Conservation (phyloP, 2,797 vertebrate genomes). For the Sternotherus odoratus region DNA sequence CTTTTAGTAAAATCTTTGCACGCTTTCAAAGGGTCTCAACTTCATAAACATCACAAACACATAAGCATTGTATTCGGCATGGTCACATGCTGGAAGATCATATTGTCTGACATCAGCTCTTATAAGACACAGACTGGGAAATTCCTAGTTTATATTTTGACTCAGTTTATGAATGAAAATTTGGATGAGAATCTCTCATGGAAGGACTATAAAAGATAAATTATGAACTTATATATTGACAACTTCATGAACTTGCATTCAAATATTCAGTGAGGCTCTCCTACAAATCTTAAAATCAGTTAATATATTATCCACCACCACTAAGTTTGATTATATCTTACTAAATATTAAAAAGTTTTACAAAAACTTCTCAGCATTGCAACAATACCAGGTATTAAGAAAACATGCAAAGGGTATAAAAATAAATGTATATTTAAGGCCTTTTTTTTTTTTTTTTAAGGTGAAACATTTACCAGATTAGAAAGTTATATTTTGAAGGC, state of each 20-base stretch:
- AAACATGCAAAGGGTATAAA: not conserved
- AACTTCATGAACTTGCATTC: not conserved
- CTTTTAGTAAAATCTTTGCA: not conserved
- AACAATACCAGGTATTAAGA: not conserved
- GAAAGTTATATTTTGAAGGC: not conserved
- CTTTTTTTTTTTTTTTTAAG: no score
- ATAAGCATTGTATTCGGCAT: constrained; percentile 32
- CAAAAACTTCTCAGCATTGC: not conserved
- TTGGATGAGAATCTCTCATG: not conserved
- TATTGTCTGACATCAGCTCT: constrained; percentile 1
- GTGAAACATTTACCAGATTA: not conserved
- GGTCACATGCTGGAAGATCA: constrained; percentile 29
- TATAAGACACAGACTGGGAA: not conserved
- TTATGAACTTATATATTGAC: not conserved
- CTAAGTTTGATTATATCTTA: not conserved
- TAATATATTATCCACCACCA: not conserved
- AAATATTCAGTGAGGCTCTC: not conserved
- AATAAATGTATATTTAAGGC: not conserved
- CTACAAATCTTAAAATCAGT: not conserved
- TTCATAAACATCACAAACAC: not conserved
- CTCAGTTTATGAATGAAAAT: not conserved
- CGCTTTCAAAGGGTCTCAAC: not conserved
- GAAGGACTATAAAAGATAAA: not conserved
- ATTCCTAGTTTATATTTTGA: not conserved
- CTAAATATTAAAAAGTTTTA: not conserved